phyloP scores from a whole-genome alignment of 2,113 vertebrate genomes.

The Bos javanicus region DNA sequence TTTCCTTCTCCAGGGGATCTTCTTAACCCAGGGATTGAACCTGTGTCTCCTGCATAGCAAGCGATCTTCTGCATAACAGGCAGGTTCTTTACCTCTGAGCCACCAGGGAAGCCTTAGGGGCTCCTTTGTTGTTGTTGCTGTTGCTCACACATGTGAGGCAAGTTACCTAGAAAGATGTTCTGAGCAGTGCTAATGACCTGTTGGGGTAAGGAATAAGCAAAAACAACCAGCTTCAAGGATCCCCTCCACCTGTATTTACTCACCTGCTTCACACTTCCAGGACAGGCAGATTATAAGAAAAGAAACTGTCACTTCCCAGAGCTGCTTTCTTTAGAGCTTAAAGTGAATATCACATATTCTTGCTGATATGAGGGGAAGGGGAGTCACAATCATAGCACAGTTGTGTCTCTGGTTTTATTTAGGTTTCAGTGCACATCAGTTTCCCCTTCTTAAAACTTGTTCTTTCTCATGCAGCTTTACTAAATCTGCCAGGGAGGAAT shows the following conservation, averaged over 20 bases:
- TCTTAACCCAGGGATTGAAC: not conserved
- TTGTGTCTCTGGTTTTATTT: not conserved
- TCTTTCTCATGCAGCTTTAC: not conserved
- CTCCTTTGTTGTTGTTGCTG: not conserved
- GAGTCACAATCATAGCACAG: not conserved
- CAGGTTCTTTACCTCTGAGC: not conserved
- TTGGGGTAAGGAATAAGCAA: not conserved
- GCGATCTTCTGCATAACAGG: not conserved
- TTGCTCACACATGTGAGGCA: not conserved
- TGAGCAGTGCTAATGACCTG: not conserved
- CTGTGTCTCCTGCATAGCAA: not conserved
- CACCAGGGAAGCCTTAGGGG: not conserved
- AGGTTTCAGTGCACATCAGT: not conserved
- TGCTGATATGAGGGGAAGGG: not conserved
- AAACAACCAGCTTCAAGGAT: not conserved
- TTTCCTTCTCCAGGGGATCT: not conserved
- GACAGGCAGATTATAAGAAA: not conserved
- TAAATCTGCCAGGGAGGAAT: not conserved
- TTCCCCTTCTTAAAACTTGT: not conserved
- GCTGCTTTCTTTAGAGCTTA: not conserved
- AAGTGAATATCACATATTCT: not conserved
- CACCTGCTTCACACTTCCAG: not conserved
- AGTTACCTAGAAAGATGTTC: not conserved
- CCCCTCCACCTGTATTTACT: not conserved
- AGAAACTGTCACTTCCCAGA: not conserved